A percentile compares a stretch with the other conserved stretches of the same genome.
Evolutionary conservation across 2,113 vertebrate genomes (phyloP).

Genomic region (Lamprotornis superbus): DNA sequence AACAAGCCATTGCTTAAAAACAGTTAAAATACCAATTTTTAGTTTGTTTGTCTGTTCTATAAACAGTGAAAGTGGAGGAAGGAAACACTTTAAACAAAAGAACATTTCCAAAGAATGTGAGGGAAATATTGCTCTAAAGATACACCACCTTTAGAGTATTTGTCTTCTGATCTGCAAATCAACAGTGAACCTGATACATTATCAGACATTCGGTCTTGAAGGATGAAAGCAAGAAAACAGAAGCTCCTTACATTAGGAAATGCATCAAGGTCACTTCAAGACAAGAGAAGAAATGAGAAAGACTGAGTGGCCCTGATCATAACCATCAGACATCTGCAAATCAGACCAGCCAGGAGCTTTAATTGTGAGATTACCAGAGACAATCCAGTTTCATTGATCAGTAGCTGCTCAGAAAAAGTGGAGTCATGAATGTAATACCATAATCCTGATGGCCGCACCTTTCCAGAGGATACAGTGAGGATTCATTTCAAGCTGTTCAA

Average conservation of each 20-base stretch:
- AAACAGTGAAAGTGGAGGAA: not conserved
- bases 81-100: not conserved
- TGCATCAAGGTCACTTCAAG: not conserved
- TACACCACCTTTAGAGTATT: not conserved
- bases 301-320: not conserved
- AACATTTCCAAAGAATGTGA: not conserved
- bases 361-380: not conserved
- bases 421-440: not conserved
- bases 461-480: not conserved
- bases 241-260: not conserved
- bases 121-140: not conserved
- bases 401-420: fast-evolving
- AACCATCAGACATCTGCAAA: not conserved
- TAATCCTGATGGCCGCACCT: not conserved
- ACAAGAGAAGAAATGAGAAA: not conserved
- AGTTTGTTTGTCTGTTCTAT: not conserved
- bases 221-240: not conserved
- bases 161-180: not conserved
- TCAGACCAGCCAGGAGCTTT: not conserved
- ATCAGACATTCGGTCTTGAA: not conserved
- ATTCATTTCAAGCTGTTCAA: not conserved
- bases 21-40: not conserved
- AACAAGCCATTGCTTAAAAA: not conserved
- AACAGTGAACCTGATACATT: not conserved
- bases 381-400: not conserved